Evolutionary conservation across 2,797 vertebrate genomes (phyloP).

Genomic region (Micropoecilia bifurca): DNA sequence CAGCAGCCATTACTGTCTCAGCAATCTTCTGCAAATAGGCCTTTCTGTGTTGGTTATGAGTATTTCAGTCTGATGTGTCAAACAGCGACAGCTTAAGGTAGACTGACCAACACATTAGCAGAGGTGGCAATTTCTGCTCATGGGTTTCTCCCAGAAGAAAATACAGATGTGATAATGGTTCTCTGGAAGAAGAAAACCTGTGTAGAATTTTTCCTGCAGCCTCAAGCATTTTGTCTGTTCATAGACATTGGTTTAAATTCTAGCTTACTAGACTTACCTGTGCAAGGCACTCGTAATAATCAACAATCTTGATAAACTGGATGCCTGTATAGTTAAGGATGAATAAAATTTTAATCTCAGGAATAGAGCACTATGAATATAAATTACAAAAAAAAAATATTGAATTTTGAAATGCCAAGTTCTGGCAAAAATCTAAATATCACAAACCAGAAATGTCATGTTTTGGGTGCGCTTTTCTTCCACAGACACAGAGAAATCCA

Average conservation of each 20-base stretch:
- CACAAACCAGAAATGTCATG: not conserved
- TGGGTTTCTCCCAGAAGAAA: not conserved
- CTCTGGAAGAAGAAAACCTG: not conserved
- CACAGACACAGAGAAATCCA: not conserved
- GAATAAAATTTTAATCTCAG: not conserved
- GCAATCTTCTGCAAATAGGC: not conserved
- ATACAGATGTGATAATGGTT: not conserved
- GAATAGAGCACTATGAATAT: not conserved
- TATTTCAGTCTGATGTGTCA: slow-evolving; percentile 2
- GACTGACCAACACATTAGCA: not conserved
- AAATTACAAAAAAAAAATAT: not conserved
- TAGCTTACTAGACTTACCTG: not conserved
- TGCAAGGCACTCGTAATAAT: not conserved
- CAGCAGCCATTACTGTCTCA: not conserved
- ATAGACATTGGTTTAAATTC: not conserved
- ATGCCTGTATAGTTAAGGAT: not conserved
- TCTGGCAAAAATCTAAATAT: not conserved
- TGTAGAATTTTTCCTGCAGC: not conserved
- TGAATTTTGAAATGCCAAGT: not conserved
- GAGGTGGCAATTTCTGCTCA: not conserved
- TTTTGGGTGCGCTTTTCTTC: not conserved
- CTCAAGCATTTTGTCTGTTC: not conserved
- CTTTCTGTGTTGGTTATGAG: slow-evolving; percentile 4
- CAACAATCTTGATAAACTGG: not conserved
- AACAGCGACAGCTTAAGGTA: not conserved